Evolutionary conservation across 2,797 vertebrate genomes (phyloP).

Genomic region (Schizothorax lantsangensis): DNA sequence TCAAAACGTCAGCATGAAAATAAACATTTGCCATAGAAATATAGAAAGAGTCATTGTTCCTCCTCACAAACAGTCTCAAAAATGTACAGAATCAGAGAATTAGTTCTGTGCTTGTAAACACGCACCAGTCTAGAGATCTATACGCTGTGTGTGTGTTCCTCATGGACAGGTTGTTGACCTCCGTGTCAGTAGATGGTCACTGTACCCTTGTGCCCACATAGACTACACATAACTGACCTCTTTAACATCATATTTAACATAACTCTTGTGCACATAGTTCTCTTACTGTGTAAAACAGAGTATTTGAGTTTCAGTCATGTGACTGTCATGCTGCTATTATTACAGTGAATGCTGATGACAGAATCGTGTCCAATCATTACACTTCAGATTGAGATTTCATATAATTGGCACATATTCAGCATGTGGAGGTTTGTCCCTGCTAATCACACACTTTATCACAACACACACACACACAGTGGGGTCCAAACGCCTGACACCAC

Average conservation of each 20-base stretch:
- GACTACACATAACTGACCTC: slow-evolving; percentile 9
- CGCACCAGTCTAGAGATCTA: neutral
- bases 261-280: neutral
- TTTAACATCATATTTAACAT: slow-evolving; percentile 9
- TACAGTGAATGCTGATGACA: slow-evolving; percentile 23
- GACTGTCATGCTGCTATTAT: neutral
- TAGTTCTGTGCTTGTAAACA: slow-evolving; percentile 28
- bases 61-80: neutral
- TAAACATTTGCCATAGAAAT: slow-evolving; percentile 30
- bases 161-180: slow-evolving; percentile 13
- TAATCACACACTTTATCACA: slow-evolving; percentile 1
- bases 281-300: neutral
- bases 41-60: slow-evolving; percentile 2
- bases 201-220: slow-evolving; percentile 3
- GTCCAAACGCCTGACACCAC: neutral
- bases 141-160: neutral
- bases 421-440: neutral
- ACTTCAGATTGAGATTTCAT: slow-evolving; percentile 29
- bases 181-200: slow-evolving; percentile 32
- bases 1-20: slow-evolving; percentile 33
- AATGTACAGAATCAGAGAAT: slow-evolving; percentile 1
- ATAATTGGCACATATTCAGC: slow-evolving; percentile 33
- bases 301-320: neutral
- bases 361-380: slow-evolving; percentile 1
- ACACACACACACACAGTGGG: neutral